Conservation (phyloP, 2,113 vertebrate genomes). For the Cottus gobio region DNA sequence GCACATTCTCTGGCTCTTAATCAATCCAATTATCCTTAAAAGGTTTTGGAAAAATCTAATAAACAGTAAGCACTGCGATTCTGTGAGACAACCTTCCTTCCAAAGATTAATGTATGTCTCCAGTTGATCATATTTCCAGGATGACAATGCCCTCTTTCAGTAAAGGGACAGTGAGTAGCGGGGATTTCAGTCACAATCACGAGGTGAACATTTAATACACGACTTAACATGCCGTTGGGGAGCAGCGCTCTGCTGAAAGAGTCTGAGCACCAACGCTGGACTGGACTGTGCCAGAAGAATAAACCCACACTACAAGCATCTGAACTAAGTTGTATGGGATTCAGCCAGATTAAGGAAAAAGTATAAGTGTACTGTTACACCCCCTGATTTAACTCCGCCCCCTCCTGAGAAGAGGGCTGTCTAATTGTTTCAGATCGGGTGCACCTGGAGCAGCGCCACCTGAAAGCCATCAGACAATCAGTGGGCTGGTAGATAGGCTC, state of each 20-base stretch:
- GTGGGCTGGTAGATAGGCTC: too few relatives aligned
- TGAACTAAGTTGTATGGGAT: not conserved
- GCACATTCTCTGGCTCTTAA: constrained; percentile 35
- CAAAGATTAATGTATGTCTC: constrained; percentile 42
- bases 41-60: constrained; percentile 56
- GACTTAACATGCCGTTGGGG: not conserved
- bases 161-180: constrained; percentile 15
- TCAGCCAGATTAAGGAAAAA: not conserved
- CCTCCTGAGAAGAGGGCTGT: too few relatives aligned
- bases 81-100: constrained; percentile 9
- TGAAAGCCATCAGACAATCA: too few relatives aligned
- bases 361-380: too few relatives aligned
- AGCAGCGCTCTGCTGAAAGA: not conserved
- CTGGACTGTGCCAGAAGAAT: not conserved
- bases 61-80: constrained; percentile 22
- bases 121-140: constrained; percentile 12
- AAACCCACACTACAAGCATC: not conserved
- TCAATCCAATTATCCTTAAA: constrained; percentile 61
- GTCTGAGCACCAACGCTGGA: too few relatives aligned
- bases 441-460: too few relatives aligned
- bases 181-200: constrained; percentile 3
- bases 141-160: constrained; percentile 19
- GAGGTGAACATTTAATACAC: not conserved
- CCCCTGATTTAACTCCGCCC: too few relatives aligned
- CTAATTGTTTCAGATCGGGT: too few relatives aligned